Percentiles rank a stretch among this genome's conserved stretches.
Conservation (phyloP, 1,140 invertebrate genomes). For the Samia ricini region DNA sequence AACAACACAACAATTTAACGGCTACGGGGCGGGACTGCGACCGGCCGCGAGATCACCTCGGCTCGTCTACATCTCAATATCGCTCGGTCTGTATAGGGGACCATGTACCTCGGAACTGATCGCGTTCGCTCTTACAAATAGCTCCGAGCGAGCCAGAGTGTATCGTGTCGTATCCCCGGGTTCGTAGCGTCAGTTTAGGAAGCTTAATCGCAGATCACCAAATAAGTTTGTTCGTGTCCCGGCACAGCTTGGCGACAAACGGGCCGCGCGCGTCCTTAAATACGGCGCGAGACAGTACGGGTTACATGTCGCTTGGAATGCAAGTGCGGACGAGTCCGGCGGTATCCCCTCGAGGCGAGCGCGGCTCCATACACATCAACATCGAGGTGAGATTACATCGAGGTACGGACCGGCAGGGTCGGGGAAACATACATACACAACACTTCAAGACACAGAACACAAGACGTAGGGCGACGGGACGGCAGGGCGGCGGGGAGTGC, state of each 20-base stretch:
- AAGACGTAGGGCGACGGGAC: constrained; percentile 52
- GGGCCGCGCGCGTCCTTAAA: constrained; percentile 33
- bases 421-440: constrained; percentile 62
- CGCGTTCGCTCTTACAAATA: constrained; percentile 60
- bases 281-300: constrained; percentile 57
- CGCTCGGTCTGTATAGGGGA: constrained; percentile 74
- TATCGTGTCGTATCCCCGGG: constrained; percentile 40
- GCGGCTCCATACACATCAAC: constrained; percentile 51
- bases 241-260: constrained; percentile 17
- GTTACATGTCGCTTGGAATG: constrained; percentile 79
- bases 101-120: constrained; percentile 79
- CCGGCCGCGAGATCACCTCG: constrained; percentile 56
- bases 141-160: constrained; percentile 41
- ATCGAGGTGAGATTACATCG: constrained; percentile 52
- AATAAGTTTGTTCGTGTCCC: constrained; percentile 14
- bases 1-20: constrained; percentile 64
- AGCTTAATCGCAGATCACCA: constrained; percentile 14
- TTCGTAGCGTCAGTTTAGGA: constrained; percentile 4
- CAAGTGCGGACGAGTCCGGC: constrained; percentile 63
- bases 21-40: constrained; percentile 56
- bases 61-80: constrained; percentile 77
- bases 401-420: constrained; percentile 45
- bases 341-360: constrained; percentile 48
- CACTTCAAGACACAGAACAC: constrained; percentile 75
- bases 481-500: constrained; percentile 48